Percentiles rank a stretch among this genome's conserved stretches.
phyloP scores from a whole-genome alignment of 2,113 vertebrate species.

The Cisticola juncidis region DNA sequence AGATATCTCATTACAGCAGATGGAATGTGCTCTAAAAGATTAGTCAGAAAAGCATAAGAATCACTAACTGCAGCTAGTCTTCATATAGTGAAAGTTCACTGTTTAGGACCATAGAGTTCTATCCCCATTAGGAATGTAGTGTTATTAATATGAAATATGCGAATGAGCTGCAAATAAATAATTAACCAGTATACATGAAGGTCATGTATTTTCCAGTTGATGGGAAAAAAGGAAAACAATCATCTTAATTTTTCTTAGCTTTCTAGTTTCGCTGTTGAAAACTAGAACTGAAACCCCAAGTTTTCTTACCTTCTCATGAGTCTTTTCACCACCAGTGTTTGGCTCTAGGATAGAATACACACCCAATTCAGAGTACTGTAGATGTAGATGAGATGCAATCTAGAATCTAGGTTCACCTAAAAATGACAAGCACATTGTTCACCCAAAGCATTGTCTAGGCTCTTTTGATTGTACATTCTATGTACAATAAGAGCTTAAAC shows the following conservation, averaged over 20 bases:
- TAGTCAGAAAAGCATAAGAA: neutral
- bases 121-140: neutral
- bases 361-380: neutral
- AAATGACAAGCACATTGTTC: neutral
- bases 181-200: neutral
- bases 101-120: neutral
- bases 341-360: neutral
- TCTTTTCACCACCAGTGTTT: neutral
- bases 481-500: neutral
- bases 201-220: neutral
- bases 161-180: neutral
- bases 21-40: neutral
- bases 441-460: neutral
- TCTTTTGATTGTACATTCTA: neutral
- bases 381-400: neutral
- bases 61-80: neutral
- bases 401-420: neutral
- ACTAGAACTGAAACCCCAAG: neutral
- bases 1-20: no score
- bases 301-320: neutral
- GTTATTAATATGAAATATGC: neutral
- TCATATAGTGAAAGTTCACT: neutral
- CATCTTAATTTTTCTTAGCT: neutral
- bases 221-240: neutral
- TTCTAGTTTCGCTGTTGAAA: neutral